Percentiles rank a stretch among this genome's conserved stretches.
These are phyloP conservation scores for Isurus oxyrinchus DNA, from an alignment of 2,113 vertebrate genomes.

Conservation along the genomic window DNA sequence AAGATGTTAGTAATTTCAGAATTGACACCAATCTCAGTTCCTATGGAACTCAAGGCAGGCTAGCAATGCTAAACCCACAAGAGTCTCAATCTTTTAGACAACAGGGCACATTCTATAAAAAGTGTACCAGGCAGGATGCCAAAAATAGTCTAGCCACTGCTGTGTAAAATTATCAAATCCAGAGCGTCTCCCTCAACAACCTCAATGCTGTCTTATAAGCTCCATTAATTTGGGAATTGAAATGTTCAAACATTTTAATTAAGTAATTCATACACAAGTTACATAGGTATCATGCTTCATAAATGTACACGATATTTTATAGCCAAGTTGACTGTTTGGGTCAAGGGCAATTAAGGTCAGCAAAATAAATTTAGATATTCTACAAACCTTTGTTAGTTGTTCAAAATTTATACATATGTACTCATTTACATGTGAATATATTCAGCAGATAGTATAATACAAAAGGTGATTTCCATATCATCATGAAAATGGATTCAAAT, in stretches of 20 bases:
- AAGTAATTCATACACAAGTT: conserved; percentile 69
- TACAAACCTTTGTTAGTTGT: neutral
- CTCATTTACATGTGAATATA: neutral
- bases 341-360: conserved; percentile 65
- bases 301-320: conserved; percentile 49
- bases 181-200: conserved; percentile 52
- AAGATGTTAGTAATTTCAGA: conserved; percentile 5
- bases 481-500: neutral
- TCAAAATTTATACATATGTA: neutral
- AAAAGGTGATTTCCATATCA: neutral
- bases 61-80: conserved; percentile 45
- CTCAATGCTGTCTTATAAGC: conserved; percentile 55
- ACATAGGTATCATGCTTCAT: conserved; percentile 57
- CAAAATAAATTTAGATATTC: conserved; percentile 30
- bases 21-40: neutral
- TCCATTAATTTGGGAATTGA: conserved; percentile 68
- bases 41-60: conserved; percentile 50
- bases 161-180: conserved; percentile 52
- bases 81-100: conserved; percentile 54
- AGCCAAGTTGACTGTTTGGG: conserved; percentile 53
- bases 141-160: conserved; percentile 51
- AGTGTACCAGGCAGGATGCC: conserved; percentile 65
- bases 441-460: neutral
- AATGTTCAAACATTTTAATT: conserved; percentile 74
- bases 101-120: conserved; percentile 66